These are phyloP conservation scores for Opisthocomus hoazin DNA, from an alignment of 2,113 vertebrate genomes.

Conservation along the genomic window DNA sequence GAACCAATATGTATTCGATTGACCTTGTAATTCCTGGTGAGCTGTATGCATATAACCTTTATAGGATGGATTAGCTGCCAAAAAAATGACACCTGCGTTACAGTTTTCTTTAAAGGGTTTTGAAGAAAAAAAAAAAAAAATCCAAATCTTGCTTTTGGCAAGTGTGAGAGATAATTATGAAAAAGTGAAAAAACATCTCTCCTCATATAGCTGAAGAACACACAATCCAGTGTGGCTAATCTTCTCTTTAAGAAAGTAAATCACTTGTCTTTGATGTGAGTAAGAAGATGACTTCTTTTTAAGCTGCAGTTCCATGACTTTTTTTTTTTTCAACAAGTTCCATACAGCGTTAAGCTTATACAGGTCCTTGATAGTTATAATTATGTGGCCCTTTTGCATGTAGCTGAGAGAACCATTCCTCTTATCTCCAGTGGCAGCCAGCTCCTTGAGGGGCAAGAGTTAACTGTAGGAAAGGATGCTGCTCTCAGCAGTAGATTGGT, in stretches of 20 bases:
- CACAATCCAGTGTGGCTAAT: conserved; percentile 17
- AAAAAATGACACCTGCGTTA: neutral
- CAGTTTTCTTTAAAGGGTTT: neutral
- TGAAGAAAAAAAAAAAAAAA: neutral
- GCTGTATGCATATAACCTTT: neutral
- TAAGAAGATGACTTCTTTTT: neutral
- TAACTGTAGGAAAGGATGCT: neutral
- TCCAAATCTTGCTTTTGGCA: neutral
- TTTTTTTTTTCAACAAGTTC: neutral
- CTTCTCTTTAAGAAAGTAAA: neutral
- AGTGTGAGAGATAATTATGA: neutral
- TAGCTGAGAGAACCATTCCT: neutral
- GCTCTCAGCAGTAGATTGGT: neutral
- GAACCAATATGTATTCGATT: neutral
- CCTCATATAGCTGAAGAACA: neutral
- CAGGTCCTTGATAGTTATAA: neutral
- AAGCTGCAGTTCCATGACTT: neutral
- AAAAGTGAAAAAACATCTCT: neutral
- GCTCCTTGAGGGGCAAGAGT: neutral
- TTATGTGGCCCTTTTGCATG: neutral
- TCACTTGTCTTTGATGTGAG: conserved; percentile 16
- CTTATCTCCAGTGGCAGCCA: neutral
- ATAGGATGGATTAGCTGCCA: neutral
- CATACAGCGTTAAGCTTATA: neutral
- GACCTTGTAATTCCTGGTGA: neutral